phyloP scores from a whole-genome alignment of 1,140 invertebrate genomes.

The Cydia strobilella region DNA sequence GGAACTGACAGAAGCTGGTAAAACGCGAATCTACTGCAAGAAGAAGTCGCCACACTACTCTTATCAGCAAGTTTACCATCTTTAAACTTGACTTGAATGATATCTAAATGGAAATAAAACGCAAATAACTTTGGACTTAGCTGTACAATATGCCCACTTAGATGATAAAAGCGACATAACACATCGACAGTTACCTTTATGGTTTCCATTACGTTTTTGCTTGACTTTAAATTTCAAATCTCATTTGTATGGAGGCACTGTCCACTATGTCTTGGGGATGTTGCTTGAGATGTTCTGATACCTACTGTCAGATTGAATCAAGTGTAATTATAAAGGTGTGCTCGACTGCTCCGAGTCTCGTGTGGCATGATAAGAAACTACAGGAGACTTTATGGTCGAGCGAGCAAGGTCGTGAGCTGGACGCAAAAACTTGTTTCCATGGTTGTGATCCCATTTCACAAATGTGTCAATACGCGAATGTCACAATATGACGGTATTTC shows the following conservation, averaged over 20 bases:
- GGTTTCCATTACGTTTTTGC: neutral
- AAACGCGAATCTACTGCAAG: neutral
- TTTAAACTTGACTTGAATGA: slow-evolving; percentile 10
- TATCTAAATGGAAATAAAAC: slow-evolving; percentile 9
- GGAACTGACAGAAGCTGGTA: neutral
- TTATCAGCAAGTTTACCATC: neutral
- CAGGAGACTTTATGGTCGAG: slow-evolving; percentile 4
- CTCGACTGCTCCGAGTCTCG: neutral
- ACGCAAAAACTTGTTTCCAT: slow-evolving; percentile 18
- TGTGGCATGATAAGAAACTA: slow-evolving; percentile 14
- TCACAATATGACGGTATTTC: neutral
- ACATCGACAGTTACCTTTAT: neutral
- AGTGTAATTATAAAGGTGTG: slow-evolving; percentile 13
- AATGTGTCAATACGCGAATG: neutral
- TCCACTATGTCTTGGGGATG: neutral
- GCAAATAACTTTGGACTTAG: neutral
- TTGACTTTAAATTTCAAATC: neutral
- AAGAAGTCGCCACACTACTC: neutral
- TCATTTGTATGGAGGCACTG: neutral
- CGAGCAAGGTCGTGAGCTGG: slow-evolving; percentile 21
- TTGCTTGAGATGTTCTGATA: slow-evolving; percentile 11
- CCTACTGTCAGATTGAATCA: slow-evolving; percentile 27
- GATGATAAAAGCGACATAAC: slow-evolving; percentile 8
- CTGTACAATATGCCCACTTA: slow-evolving; percentile 18
- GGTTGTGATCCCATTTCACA: slow-evolving; percentile 16